These are phyloP conservation scores for Syngnathus floridae DNA, from an alignment of 2,113 vertebrate genomes.

Conservation along the genomic window DNA sequence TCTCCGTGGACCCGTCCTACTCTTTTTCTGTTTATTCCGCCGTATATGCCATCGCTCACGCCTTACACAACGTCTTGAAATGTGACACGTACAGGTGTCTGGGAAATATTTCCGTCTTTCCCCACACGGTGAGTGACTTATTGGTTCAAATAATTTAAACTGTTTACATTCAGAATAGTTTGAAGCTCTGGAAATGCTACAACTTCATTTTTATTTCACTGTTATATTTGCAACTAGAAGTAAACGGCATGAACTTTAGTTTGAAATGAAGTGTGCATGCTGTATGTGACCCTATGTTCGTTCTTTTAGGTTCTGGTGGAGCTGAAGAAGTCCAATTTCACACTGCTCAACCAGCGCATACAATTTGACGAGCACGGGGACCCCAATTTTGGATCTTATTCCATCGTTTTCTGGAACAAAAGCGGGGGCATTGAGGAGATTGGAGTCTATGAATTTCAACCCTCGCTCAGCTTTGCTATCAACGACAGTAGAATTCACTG, in stretches of 20 bases:
- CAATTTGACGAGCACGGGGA: constrained; percentile 71
- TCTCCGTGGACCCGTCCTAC: constrained; percentile 24
- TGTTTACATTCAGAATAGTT: background rate
- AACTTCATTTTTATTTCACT: too few relatives aligned
- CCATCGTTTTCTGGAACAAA: constrained; percentile 74
- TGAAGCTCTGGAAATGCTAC: too few relatives aligned
- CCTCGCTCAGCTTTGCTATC: constrained; percentile 53
- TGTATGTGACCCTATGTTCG: background rate
- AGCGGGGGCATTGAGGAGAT: constrained; percentile 46
- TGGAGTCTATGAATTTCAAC: constrained; percentile 61
- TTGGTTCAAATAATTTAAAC: background rate
- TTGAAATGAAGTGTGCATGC: background rate
- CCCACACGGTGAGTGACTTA: constrained; percentile 1
- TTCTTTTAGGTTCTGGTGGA: constrained; percentile 45
- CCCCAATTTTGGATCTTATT: constrained; percentile 52
- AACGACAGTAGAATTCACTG: constrained; percentile 63
- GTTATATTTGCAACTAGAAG: too few relatives aligned
- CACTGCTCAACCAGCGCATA: constrained; percentile 61
- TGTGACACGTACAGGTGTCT: constrained; percentile 65
- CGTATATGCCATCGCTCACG: constrained; percentile 70
- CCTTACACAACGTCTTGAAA: constrained; percentile 71
- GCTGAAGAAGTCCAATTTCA: constrained; percentile 73
- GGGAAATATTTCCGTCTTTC: constrained; percentile 53
- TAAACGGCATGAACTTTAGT: background rate
- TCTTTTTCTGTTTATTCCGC: constrained; percentile 69